Conservation (phyloP, 1,140 invertebrate genomes). For the Aphelinus atriplicis region DNA sequence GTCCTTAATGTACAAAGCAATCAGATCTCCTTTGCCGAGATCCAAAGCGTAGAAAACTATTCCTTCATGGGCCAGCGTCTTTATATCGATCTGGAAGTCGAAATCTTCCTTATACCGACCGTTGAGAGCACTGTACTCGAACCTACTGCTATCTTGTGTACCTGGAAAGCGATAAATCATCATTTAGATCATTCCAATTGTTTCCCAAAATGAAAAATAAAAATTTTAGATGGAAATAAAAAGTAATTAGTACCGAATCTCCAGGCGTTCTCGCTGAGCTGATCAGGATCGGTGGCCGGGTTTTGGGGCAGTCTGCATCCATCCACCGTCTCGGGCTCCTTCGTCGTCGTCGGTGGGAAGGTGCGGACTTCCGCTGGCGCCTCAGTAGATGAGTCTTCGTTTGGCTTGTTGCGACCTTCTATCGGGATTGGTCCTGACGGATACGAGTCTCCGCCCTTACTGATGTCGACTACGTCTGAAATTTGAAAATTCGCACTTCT, state of each 20-base stretch:
- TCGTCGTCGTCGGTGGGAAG: conserved; percentile 35
- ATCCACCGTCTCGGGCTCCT: conserved; percentile 47
- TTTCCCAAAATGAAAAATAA: conserved; percentile 21
- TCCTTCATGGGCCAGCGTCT: conserved; percentile 81
- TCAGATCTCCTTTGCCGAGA: conserved; percentile 74
- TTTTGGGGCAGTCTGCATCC: conserved; percentile 59
- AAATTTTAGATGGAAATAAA: conserved; percentile 20
- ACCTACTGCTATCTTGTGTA: conserved; percentile 75
- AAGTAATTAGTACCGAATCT: conserved; percentile 64
- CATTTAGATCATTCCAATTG: not conserved
- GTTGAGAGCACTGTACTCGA: conserved; percentile 75
- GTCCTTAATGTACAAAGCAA: conserved; percentile 83
- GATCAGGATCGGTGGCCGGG: conserved; percentile 56
- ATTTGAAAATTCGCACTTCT: not conserved
- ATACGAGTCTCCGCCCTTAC: not conserved
- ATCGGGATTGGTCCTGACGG: not conserved
- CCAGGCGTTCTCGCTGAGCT: conserved; percentile 53
- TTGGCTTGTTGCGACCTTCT: not conserved
- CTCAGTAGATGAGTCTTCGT: conserved; percentile 16
- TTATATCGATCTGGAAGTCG: conserved; percentile 84
- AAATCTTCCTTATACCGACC: conserved; percentile 73
- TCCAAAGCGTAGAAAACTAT: conserved; percentile 86
- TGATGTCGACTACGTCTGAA: conserved; percentile 18
- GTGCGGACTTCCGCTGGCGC: conserved; percentile 37
- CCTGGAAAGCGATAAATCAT: conserved; percentile 59